These are phyloP conservation scores for Limnodromus scolopaceus DNA, from an alignment of 2,797 vertebrate genomes.

Conservation along the genomic window DNA sequence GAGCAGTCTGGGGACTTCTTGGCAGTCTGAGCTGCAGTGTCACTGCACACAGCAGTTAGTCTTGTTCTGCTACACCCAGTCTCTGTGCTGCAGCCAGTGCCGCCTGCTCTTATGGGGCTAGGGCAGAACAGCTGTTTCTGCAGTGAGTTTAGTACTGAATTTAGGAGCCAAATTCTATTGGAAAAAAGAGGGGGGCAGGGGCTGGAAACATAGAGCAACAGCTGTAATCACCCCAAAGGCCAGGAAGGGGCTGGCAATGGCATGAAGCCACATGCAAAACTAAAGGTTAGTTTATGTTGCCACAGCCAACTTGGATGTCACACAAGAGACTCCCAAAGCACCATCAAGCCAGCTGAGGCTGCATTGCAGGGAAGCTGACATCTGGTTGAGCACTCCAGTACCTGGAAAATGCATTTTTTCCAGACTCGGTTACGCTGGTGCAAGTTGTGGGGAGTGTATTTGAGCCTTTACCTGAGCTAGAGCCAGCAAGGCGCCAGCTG, in stretches of 20 bases:
- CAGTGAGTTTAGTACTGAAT: background rate
- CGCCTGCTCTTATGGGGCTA: background rate
- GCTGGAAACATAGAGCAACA: background rate
- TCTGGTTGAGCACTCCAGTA: background rate
- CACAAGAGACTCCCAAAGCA: fast-evolving
- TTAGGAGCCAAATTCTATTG: background rate
- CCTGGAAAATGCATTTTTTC: background rate
- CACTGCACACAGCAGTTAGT: no score
- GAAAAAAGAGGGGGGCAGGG: fast-evolving
- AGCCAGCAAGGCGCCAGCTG: background rate
- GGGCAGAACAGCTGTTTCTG: background rate
- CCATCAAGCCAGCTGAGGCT: background rate
- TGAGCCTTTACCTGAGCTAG: background rate
- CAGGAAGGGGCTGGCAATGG: background rate
- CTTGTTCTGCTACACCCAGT: background rate
- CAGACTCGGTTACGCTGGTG: background rate
- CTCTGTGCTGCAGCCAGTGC: background rate
- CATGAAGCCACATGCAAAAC: background rate
- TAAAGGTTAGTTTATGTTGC: background rate
- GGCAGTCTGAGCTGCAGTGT: background rate
- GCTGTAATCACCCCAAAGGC: background rate
- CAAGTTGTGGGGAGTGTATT: background rate
- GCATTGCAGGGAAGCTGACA: background rate
- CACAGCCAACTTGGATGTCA: background rate
- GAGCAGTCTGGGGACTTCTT: background rate